Evolutionary conservation across 2,888 invertebrate species (phyloP).

Genomic region (Patella pellucida): DNA sequence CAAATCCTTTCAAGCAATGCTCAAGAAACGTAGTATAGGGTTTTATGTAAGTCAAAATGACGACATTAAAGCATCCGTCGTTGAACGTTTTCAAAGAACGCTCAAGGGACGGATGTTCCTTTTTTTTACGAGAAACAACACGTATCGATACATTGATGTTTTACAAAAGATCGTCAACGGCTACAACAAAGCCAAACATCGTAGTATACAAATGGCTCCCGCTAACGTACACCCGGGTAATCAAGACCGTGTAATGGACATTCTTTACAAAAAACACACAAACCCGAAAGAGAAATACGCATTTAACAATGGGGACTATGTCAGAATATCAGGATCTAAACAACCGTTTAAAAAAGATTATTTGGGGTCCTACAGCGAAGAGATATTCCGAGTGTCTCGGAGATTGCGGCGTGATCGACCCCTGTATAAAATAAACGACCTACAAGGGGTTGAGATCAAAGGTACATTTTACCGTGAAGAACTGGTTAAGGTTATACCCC

Average conservation of each 20-base stretch:
- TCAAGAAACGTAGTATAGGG: constrained; percentile 31
- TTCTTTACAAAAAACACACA: background rate
- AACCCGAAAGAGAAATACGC: background rate
- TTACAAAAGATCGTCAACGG: constrained; percentile 24
- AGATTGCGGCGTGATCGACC: background rate
- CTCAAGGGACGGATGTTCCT: constrained; percentile 36
- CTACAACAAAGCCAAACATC: constrained; percentile 33
- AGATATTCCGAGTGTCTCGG: background rate
- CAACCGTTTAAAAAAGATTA: background rate
- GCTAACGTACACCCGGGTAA: constrained; percentile 28
- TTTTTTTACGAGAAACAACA: constrained; percentile 24
- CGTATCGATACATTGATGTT: constrained; percentile 18
- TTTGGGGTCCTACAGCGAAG: background rate
- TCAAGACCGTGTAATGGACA: background rate
- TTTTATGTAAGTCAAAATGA: constrained; percentile 47
- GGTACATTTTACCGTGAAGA: background rate
- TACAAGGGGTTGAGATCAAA: background rate
- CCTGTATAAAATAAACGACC: background rate
- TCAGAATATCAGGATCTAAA: background rate
- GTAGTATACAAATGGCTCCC: constrained; percentile 30
- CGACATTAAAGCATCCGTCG: constrained; percentile 54
- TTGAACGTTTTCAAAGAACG: constrained; percentile 54
- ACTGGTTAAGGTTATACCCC: background rate
- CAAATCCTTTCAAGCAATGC: constrained; percentile 22
- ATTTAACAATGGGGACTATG: background rate